phyloP scores from a whole-genome alignment of 2,113 vertebrate species.

The Pagrus major region DNA sequence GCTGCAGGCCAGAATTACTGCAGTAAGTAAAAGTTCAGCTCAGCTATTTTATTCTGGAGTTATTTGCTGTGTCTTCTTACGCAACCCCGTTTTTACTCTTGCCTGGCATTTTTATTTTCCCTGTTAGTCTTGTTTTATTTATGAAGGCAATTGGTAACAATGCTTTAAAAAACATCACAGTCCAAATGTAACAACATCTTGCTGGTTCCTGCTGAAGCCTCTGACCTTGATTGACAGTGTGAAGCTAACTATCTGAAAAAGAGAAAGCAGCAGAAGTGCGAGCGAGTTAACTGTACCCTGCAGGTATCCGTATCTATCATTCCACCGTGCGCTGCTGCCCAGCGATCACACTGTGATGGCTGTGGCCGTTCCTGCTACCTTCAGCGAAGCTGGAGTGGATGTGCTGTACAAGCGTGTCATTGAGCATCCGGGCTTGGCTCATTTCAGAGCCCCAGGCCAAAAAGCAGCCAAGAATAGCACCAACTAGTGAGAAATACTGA shows the following conservation, averaged over 20 bases:
- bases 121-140: slow-evolving; percentile 43
- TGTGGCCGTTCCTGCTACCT: slow-evolving; percentile 31
- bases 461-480: slow-evolving; percentile 66
- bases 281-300: slow-evolving; percentile 58
- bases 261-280: slow-evolving; percentile 15
- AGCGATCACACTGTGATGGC: slow-evolving; percentile 58
- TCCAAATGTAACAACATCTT: slow-evolving; percentile 15
- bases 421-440: slow-evolving; percentile 62
- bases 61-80: slow-evolving; percentile 16
- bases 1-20: slow-evolving; percentile 27
- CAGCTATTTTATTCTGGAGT: slow-evolving; percentile 23
- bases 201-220: slow-evolving; percentile 33
- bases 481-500: slow-evolving; percentile 64
- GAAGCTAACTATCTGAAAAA: slow-evolving; percentile 44
- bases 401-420: slow-evolving; percentile 63
- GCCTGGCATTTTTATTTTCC: neutral
- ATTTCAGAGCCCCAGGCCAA: slow-evolving; percentile 58
- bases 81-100: slow-evolving; percentile 5
- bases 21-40: slow-evolving; percentile 42
- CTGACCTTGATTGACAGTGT: slow-evolving; percentile 60
- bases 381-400: slow-evolving; percentile 45
- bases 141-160: slow-evolving; percentile 44
- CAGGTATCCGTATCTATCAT: slow-evolving; percentile 61
- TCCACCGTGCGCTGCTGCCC: slow-evolving; percentile 48
- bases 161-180: slow-evolving; percentile 49